phyloP scores from a whole-genome alignment of 2,888 invertebrate genomes.

The Heterodera filipjevi region DNA sequence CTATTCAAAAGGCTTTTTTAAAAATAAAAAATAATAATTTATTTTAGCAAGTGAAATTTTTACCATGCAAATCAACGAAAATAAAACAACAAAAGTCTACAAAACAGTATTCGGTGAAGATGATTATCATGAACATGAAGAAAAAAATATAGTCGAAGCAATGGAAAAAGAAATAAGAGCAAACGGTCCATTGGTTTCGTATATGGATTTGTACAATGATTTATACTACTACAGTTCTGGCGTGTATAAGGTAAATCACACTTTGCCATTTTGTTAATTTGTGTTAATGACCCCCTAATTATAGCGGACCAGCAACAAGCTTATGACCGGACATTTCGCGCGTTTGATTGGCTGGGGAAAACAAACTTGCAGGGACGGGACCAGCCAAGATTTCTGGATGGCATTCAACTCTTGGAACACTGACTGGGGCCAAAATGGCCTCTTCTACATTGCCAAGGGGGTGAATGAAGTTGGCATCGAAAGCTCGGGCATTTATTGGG shows the following conservation, averaged over 20 bases:
- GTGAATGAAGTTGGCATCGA: conserved; percentile 71
- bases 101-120: too few relatives aligned
- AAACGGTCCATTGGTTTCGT: conserved; percentile 28
- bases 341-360: conserved; percentile 30
- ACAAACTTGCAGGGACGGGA: conserved; percentile 12
- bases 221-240: conserved; percentile 27
- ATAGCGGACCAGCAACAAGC: neutral
- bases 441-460: conserved; percentile 76
- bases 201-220: conserved; percentile 20
- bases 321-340: conserved; percentile 19
- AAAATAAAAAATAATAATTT: too few relatives aligned
- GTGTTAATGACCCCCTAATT: neutral
- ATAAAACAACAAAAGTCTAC: too few relatives aligned
- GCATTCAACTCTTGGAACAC: conserved; percentile 27
- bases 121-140: neutral
- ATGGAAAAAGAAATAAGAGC: conserved; percentile 20
- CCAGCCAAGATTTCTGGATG: conserved; percentile 15
- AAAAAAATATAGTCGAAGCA: neutral
- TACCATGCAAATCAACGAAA: too few relatives aligned
- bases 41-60: too few relatives aligned
- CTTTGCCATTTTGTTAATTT: too few relatives aligned
- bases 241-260: conserved; percentile 20
- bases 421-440: conserved; percentile 21
- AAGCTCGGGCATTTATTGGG: conserved; percentile 31
- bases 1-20: too few relatives aligned